These are phyloP conservation scores for Syritta pipiens DNA, from an alignment of 2,888 invertebrate genomes.

Conservation along the genomic window DNA sequence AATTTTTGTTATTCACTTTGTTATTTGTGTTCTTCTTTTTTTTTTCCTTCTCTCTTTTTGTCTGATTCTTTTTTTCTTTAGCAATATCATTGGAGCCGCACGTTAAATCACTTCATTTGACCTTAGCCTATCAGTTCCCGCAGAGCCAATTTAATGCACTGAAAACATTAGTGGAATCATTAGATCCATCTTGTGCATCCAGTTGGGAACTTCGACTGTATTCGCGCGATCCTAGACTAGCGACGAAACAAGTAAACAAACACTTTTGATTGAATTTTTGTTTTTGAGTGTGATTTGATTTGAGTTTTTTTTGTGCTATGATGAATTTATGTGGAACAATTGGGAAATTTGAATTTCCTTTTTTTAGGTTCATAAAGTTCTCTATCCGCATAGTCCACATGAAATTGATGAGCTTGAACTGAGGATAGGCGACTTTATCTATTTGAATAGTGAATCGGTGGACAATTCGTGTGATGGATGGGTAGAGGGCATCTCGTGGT, in stretches of 20 bases:
- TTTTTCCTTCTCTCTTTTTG: slow-evolving; percentile 45
- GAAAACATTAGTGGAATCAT: slow-evolving; percentile 86
- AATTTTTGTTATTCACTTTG: slow-evolving; percentile 58
- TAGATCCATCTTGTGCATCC: slow-evolving; percentile 84
- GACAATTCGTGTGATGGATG: slow-evolving; percentile 90
- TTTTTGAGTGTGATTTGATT: not conserved
- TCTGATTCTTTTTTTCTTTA: slow-evolving; percentile 78
- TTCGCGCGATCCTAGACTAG: slow-evolving; percentile 89
- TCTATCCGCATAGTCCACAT: slow-evolving; percentile 87
- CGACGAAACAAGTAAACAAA: slow-evolving; percentile 79
- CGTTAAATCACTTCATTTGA: slow-evolving; percentile 91
- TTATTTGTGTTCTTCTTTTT: slow-evolving; percentile 69
- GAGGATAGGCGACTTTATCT: slow-evolving; percentile 91
- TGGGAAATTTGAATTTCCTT: slow-evolving; percentile 6
- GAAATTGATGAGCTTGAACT: slow-evolving; percentile 92
- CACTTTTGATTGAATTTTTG: not conserved
- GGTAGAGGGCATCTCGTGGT: slow-evolving; percentile 85
- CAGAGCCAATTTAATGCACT: slow-evolving; percentile 85
- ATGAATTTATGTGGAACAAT: not conserved
- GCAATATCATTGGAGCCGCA: slow-evolving; percentile 88
- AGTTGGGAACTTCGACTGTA: slow-evolving; percentile 93
- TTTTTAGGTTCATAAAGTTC: slow-evolving; percentile 86
- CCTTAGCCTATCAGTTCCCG: slow-evolving; percentile 93
- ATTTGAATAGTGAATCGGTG: slow-evolving; percentile 87
- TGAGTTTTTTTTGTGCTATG: slow-evolving; percentile 1